Conservation (phyloP, 2,888 invertebrate species). For the Archips xylosteana region DNA sequence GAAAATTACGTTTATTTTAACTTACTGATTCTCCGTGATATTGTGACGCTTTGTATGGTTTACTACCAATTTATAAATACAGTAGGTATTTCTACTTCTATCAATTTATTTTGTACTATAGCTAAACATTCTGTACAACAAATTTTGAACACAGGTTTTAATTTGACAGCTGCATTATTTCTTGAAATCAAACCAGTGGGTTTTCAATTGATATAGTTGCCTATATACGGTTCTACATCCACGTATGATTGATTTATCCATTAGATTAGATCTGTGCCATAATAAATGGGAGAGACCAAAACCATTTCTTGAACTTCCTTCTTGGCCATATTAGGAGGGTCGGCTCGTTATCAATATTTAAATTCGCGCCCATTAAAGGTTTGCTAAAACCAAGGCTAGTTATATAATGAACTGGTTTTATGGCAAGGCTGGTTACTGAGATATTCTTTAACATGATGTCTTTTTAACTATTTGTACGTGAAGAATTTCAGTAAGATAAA, state of each 20-base stretch:
- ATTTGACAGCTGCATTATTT: conserved; percentile 28
- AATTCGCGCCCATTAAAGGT: conserved; percentile 35
- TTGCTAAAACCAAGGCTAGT: conserved; percentile 30
- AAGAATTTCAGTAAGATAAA: background rate
- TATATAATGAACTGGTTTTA: conserved; percentile 26
- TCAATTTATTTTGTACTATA: background rate
- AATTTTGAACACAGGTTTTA: conserved; percentile 21
- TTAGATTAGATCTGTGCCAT: conserved; percentile 40
- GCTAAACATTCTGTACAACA: background rate
- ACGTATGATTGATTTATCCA: conserved; percentile 41
- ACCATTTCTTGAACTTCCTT: conserved; percentile 35
- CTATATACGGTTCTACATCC: conserved; percentile 28
- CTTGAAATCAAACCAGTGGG: conserved; percentile 19
- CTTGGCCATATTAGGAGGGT: conserved; percentile 25
- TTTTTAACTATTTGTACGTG: background rate
- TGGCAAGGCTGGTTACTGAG: conserved; percentile 12
- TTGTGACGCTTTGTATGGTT: too few relatives aligned
- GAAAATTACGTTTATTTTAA: too few relatives aligned
- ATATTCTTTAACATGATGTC: conserved; percentile 3
- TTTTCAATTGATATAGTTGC: conserved; percentile 33
- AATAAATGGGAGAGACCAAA: conserved; percentile 35
- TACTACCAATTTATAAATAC: background rate
- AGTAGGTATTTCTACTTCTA: background rate
- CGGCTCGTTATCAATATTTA: conserved; percentile 41
- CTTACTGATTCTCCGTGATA: too few relatives aligned